Conservation (phyloP, 2,888 invertebrate species). For the Pocota personata region DNA sequence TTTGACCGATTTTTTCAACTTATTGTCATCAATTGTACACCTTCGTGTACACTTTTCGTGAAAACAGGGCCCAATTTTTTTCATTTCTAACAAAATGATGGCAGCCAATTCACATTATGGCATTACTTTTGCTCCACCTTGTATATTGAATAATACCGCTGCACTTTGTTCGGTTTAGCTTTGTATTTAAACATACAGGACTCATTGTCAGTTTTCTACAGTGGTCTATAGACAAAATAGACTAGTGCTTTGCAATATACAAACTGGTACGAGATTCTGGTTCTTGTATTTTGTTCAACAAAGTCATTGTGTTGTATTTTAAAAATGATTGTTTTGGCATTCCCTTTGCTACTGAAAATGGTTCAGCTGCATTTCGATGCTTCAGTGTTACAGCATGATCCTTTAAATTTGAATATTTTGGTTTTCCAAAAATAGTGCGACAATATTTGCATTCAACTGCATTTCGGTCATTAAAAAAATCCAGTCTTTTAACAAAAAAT, state of each 20-base stretch:
- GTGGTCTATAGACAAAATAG: no score
- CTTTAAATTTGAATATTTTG: neutral
- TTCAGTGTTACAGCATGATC: neutral
- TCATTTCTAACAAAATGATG: no score
- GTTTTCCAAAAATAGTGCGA: neutral
- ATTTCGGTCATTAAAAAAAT: neutral
- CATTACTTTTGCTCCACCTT: no score
- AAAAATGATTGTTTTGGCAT: neutral
- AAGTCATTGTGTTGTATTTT: neutral
- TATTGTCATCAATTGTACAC: no score
- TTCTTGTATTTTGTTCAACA: neutral
- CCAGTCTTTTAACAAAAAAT: neutral
- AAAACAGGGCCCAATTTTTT: no score
- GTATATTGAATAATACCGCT: no score
- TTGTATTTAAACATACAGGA: no score
- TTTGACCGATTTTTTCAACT: no score
- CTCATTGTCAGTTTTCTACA: neutral
- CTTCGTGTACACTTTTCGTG: no score
- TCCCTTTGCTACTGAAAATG: neutral
- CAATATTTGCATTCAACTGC: neutral
- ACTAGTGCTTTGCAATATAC: no score
- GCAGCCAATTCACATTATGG: no score
- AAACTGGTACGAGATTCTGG: neutral
- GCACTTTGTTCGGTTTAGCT: no score
- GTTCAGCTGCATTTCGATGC: neutral